Base-by-base conservation (phyloP, 2,888 invertebrate genomes). In the Entomobrya proxima region DNA sequence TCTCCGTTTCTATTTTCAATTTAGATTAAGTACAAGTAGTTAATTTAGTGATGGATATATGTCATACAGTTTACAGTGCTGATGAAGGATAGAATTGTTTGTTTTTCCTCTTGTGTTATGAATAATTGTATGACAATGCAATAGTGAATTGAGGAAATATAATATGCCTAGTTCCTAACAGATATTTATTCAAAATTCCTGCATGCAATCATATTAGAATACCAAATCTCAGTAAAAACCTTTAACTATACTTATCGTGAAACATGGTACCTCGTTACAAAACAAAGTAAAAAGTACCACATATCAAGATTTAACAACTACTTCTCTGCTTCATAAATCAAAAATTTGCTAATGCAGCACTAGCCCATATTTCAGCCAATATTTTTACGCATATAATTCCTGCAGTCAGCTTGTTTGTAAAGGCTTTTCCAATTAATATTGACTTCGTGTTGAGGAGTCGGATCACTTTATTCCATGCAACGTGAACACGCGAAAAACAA, bases 391-490 rank as follows among this genome's bases (percentile, higher is more conserved):
- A 18, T 69, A n/a, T 74, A 32, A 69, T 64, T 24, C 78, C 78
- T 76, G 44, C 40, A 81, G 44, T 81, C 67, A 58, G 15, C 81
- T 81, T 47, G 81, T 81, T 81, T 81, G 80, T 74, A 74, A 32
- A 30, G 35, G n/a, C 35, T 32, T 72, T 72, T 74, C 81, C 47
- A 81, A 81, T 81, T 81, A 81, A 81, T 74, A 81, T 81, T 55
- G 74, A 58, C 72, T 81, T 81, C 52, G 74, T 58, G 44, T 37
- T 74, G 3, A 35, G 21, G 52, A 44, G n/a, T 18, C 24, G 44
- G 81, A 81, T 81, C 47, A 47, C 74, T 81, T 77, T 86, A 69
- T 81, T 81, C 67, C 81, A 76, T 77, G 81, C 72, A 69, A 61
- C 24, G n/a, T 21, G 18, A 24, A 69, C 78, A 78, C 85, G 85